These are phyloP conservation scores for Chloroceryle amazona DNA, from an alignment of 2,797 vertebrate genomes.

Conservation along the genomic window DNA sequence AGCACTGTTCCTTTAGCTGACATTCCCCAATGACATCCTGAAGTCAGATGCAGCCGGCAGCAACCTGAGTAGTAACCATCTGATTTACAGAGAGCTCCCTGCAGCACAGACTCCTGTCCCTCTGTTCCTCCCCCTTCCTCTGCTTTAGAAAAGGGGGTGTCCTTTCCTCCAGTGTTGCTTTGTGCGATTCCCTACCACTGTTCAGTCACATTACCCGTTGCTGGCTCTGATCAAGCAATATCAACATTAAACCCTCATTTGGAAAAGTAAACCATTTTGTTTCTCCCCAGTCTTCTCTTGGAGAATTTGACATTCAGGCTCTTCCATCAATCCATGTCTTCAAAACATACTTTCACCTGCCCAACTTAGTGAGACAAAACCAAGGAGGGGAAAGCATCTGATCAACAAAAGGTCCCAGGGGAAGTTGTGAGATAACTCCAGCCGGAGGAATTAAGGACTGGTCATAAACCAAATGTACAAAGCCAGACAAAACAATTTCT, in stretches of 20 bases:
- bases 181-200: neutral
- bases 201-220: neutral
- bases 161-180: neutral
- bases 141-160: neutral
- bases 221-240: neutral
- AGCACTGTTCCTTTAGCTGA: neutral
- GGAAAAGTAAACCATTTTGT: neutral
- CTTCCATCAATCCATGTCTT: neutral
- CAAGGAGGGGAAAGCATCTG: neutral
- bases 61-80: neutral
- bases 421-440: neutral
- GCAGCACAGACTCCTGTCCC: neutral
- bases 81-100: neutral
- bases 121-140: neutral
- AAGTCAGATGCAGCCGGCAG: neutral
- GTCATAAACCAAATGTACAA: conserved; percentile 11
- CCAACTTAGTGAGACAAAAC: neutral
- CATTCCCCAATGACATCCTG: neutral
- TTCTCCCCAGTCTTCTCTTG: neutral
- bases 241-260: neutral
- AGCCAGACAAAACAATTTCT: neutral
- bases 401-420: neutral
- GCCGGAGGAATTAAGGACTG: neutral
- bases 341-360: neutral
- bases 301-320: neutral